Conservation (phyloP, 2,888 invertebrate genomes). For the Pseudococcus longispinus region DNA sequence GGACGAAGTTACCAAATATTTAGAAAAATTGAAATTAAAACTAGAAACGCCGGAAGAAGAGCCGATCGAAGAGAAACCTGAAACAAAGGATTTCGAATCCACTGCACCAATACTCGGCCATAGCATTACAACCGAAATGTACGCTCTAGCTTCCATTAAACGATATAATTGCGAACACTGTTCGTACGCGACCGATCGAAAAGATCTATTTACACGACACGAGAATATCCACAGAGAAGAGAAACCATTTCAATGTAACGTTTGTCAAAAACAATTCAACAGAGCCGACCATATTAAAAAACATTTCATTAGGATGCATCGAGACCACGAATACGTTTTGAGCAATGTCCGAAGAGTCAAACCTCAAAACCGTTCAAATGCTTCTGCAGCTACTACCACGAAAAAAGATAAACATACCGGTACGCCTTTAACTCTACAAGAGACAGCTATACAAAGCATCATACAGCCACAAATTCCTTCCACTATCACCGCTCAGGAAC, state of each 20-base stretch:
- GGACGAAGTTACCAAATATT: conserved; percentile 75
- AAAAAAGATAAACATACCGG: conserved; percentile 29
- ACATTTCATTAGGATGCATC: conserved; percentile 90
- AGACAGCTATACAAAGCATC: conserved; percentile 41
- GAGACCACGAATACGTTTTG: conserved; percentile 86
- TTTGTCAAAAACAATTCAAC: conserved; percentile 91
- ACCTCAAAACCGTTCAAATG: background rate
- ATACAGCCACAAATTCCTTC: conserved; percentile 44
- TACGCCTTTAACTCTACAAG: background rate
- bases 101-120: background rate
- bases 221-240: conserved; percentile 93
- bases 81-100: background rate
- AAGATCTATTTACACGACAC: conserved; percentile 89
- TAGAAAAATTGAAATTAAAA: conserved; percentile 67
- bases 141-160: conserved; percentile 64
- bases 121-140: conserved; percentile 54
- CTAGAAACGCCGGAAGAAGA: conserved; percentile 38
- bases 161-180: conserved; percentile 87
- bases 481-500: background rate
- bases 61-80: background rate
- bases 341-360: conserved; percentile 64
- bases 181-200: conserved; percentile 88
- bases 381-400: background rate
- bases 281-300: conserved; percentile 94
- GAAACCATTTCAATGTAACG: conserved; percentile 92